These are phyloP conservation scores for Drosophila lowei DNA, from an alignment of 1,140 invertebrate genomes.

Conservation along the genomic window DNA sequence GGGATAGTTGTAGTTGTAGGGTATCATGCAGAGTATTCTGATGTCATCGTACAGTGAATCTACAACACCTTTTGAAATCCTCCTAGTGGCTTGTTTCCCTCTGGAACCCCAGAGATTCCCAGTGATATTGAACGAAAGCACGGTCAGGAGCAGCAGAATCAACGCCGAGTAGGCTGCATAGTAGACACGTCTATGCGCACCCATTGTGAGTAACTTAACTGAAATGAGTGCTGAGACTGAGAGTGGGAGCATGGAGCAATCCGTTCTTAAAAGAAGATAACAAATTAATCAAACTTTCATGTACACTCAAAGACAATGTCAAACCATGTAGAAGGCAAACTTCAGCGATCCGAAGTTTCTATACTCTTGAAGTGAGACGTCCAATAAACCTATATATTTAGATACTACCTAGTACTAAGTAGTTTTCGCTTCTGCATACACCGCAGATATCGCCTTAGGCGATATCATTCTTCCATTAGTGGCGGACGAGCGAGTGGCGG, in stretches of 20 bases:
- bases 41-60: slow-evolving; percentile 33
- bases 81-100: neutral
- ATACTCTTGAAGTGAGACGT: too few relatives aligned
- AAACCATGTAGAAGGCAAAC: too few relatives aligned
- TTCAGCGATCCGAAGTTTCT: too few relatives aligned
- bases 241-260: neutral
- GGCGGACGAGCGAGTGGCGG: too few relatives aligned
- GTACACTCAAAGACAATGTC: neutral
- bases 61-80: too few relatives aligned
- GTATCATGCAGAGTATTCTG: slow-evolving; percentile 45
- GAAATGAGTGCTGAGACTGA: neutral
- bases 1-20: slow-evolving; percentile 28
- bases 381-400: slow-evolving; percentile 11
- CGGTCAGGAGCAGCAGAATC: slow-evolving; percentile 12
- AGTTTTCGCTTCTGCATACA: too few relatives aligned
- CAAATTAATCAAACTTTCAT: slow-evolving; percentile 30
- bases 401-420: too few relatives aligned
- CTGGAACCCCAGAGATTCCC: neutral
- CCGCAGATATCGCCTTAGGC: too few relatives aligned
- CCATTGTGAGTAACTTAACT: slow-evolving; percentile 35
- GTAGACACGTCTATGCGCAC: slow-evolving; percentile 27
- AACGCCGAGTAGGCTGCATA: slow-evolving; percentile 23
- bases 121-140: slow-evolving; percentile 13
- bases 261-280: slow-evolving; percentile 21
- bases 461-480: too few relatives aligned